Evolutionary conservation across 2,888 invertebrate genomes (phyloP).

Genomic region (Suillia variegata): DNA sequence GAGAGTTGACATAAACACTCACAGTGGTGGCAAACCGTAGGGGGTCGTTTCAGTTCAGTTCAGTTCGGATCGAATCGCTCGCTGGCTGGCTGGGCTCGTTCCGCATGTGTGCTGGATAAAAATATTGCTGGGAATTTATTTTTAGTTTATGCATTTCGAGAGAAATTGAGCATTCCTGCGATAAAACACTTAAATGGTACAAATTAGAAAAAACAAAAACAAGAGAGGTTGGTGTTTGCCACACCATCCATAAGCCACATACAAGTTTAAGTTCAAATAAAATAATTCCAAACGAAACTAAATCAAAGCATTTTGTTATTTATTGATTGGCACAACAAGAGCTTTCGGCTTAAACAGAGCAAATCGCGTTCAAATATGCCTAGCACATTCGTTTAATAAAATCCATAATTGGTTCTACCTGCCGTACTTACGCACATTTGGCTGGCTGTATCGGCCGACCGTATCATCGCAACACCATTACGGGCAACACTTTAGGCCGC

Average conservation of each 20-base stretch:
- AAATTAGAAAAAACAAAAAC: no score
- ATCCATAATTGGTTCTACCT: conserved; percentile 60
- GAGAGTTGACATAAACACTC: conserved; percentile 33
- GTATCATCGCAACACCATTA: conserved; percentile 34
- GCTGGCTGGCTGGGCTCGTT: no score
- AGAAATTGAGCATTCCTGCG: no score
- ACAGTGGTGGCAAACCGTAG: conserved; percentile 29
- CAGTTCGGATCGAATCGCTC: no score
- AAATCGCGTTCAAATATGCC: conserved; percentile 48
- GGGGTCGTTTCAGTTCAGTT: conserved; percentile 26
- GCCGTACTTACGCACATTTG: conserved; percentile 55
- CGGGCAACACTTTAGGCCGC: conserved; percentile 50
- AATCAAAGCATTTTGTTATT: conserved; percentile 57
- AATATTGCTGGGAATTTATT: no score
- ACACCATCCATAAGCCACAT: no score
- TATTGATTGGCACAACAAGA: conserved; percentile 42
- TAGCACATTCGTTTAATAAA: conserved; percentile 56
- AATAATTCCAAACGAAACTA: conserved; percentile 55
- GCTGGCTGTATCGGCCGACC: conserved; percentile 1
- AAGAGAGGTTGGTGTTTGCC: no score
- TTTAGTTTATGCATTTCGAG: no score
- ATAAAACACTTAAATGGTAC: no score
- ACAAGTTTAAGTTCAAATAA: no score
- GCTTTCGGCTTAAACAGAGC: not conserved
- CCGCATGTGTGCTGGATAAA: no score